phyloP scores from a whole-genome alignment of 2,113 vertebrate genomes.

The Herpetotheres cachinnans region DNA sequence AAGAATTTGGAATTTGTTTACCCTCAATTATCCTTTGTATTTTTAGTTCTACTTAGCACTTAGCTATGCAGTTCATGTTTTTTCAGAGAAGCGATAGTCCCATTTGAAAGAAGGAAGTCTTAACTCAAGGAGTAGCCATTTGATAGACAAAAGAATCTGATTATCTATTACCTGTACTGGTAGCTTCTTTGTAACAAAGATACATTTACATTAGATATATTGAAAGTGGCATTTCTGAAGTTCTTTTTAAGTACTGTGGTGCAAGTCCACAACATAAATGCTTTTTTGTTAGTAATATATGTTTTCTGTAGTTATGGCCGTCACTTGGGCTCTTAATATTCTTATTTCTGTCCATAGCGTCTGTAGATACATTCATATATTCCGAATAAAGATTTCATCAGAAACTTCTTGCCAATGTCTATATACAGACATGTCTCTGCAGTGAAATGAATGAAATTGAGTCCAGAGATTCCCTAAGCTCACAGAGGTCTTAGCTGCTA shows the following conservation, averaged over 20 bases:
- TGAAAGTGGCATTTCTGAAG: not conserved
- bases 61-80: not conserved
- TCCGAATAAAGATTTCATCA: not conserved
- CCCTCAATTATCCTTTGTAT: not conserved
- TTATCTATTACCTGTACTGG: not conserved
- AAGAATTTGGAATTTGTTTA: slow-evolving; percentile 8
- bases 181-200: not conserved
- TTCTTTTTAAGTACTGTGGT: not conserved
- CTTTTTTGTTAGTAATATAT: not conserved
- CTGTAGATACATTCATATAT: not conserved
- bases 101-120: not conserved
- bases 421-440: not conserved
- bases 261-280: not conserved
- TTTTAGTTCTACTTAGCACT: not conserved
- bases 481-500: not conserved
- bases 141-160: not conserved
- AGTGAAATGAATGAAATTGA: not conserved
- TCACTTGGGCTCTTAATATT: not conserved
- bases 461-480: not conserved
- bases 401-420: not conserved
- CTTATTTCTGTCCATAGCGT: not conserved
- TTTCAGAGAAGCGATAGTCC: not conserved
- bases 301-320: not conserved
- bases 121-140: not conserved
- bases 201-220: not conserved